Percentiles rank a stretch among this genome's conserved stretches.
These are phyloP conservation scores for Pachypanchax playfairii DNA, from an alignment of 2,113 vertebrate genomes.

Conservation along the genomic window DNA sequence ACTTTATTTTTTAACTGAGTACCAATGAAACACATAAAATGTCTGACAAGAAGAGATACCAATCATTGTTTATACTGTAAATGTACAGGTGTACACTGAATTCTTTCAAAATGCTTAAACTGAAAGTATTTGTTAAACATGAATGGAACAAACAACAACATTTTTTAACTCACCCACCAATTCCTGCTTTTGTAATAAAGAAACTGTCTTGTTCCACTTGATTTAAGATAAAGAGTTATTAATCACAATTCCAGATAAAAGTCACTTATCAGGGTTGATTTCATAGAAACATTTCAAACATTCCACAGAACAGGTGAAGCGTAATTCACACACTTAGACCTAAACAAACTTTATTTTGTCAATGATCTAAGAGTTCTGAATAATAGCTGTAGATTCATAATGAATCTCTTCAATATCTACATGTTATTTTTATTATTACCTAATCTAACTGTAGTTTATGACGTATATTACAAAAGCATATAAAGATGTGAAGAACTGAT, in stretches of 20 bases:
- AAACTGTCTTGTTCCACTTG: constrained; percentile 4
- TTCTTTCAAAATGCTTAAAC: no score
- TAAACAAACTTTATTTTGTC: neutral
- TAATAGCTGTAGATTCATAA: neutral
- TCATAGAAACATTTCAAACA: neutral
- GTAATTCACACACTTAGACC: neutral
- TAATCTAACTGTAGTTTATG: no score
- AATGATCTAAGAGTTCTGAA: neutral
- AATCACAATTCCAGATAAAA: neutral
- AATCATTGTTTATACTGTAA: no score
- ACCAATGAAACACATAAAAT: no score
- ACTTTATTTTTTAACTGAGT: no score
- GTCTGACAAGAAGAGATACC: no score
- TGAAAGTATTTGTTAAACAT: no score
- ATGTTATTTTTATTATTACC: neutral
- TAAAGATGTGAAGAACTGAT: neutral
- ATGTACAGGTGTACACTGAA: no score
- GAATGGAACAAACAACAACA: no score
- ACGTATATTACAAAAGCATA: no score
- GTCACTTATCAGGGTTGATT: neutral
- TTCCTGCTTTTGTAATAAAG: neutral
- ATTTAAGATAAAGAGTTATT: neutral
- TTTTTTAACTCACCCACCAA: neutral
- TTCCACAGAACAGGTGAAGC: neutral
- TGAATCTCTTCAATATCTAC: neutral